Conservation (phyloP, 1,140 invertebrate genomes). For the Sipha flava region DNA sequence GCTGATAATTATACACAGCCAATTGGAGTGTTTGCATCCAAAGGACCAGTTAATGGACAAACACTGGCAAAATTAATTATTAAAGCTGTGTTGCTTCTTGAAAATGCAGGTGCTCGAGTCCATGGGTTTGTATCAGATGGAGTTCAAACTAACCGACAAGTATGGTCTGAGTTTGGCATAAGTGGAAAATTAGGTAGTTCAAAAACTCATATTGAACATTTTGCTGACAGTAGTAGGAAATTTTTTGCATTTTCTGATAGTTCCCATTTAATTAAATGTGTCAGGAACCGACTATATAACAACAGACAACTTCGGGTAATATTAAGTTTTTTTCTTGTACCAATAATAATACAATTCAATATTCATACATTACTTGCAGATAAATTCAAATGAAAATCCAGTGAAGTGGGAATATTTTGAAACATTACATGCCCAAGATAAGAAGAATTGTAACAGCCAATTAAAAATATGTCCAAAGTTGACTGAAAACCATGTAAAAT, state of each 20-base stretch:
- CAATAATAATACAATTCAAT: too few species aligned
- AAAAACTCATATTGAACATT: not conserved
- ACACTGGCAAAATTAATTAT: not conserved
- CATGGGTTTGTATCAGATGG: not conserved
- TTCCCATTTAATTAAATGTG: not conserved
- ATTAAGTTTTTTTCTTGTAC: too few species aligned
- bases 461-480: not conserved
- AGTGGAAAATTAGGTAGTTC: not conserved
- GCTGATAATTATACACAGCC: not conserved
- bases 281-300: not conserved
- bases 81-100: not conserved
- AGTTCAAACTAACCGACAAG: not conserved
- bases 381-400: not conserved
- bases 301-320: not conserved
- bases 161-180: not conserved
- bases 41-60: not conserved
- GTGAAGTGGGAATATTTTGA: not conserved
- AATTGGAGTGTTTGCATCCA: not conserved
- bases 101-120: not conserved
- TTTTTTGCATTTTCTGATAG: not conserved
- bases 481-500: not conserved
- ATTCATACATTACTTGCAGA: not conserved
- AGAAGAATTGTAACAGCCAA: not conserved
- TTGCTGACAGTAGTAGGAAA: not conserved
- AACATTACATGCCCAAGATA: not conserved